Evolutionary conservation across 2,797 vertebrate species (phyloP).

Genomic region (Liasis olivaceus): DNA sequence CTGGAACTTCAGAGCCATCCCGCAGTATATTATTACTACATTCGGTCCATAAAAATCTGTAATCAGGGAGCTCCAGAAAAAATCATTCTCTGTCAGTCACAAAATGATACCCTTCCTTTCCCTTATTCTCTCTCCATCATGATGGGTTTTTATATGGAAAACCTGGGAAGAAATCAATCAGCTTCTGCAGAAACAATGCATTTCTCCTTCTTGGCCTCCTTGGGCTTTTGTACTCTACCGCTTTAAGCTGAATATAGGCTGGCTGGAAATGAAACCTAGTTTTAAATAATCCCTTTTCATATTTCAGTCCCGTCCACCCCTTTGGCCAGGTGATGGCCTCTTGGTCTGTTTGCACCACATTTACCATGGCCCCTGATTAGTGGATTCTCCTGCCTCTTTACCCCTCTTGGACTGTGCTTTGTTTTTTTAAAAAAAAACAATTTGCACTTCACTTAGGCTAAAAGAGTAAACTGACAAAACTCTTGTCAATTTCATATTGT

Average conservation of each 20-base stretch:
- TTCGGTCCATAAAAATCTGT: background rate
- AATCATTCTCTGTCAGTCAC: background rate
- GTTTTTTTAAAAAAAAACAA: background rate
- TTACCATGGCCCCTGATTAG: background rate
- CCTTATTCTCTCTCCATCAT: background rate
- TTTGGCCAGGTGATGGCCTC: background rate
- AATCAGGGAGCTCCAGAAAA: background rate
- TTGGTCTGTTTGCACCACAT: background rate
- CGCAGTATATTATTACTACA: background rate
- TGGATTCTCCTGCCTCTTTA: background rate
- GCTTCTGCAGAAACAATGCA: background rate
- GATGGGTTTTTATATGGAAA: background rate
- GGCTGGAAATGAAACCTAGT: background rate
- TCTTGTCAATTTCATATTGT: background rate
- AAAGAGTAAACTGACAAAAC: background rate
- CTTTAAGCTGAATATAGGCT: background rate
- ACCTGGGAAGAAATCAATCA: background rate
- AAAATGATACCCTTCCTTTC: background rate
- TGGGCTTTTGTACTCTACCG: background rate
- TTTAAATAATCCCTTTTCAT: background rate
- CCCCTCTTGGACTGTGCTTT: background rate
- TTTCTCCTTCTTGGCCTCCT: no score
- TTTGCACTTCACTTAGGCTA: background rate
- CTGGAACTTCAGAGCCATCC: background rate
- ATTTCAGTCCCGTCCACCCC: background rate